These are phyloP conservation scores for Megaceryle alcyon DNA, from an alignment of 2,797 vertebrate genomes.

Conservation along the genomic window DNA sequence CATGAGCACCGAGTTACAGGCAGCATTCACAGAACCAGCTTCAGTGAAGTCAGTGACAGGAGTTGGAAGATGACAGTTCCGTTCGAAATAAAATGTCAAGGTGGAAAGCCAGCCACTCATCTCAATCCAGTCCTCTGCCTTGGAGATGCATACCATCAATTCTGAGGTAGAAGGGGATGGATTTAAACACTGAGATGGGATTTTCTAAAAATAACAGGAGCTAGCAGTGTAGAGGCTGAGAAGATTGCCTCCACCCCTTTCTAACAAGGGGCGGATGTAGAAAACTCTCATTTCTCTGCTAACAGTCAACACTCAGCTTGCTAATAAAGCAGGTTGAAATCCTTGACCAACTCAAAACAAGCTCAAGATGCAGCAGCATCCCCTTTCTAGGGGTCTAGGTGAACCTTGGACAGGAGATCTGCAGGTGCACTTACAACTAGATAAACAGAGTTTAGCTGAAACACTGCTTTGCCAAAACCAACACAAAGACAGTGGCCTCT, in stretches of 20 bases:
- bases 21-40: background rate
- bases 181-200: background rate
- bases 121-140: background rate
- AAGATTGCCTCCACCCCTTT: background rate
- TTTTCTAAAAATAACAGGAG: background rate
- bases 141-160: background rate
- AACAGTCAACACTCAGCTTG: background rate
- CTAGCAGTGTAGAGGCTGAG: background rate
- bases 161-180: background rate
- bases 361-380: background rate
- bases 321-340: background rate
- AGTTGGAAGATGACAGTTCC: background rate
- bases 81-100: background rate
- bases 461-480: background rate
- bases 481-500: conserved; percentile 42
- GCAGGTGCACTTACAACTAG: background rate
- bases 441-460: background rate
- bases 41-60: rapidly evolving
- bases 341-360: background rate
- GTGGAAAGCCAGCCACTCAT: background rate
- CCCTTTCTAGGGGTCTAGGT: background rate
- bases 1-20: rapidly evolving
- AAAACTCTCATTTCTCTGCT: background rate
- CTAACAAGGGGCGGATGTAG: background rate
- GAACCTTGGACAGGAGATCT: background rate